phyloP scores from a whole-genome alignment of 2,888 invertebrate species.

The Hirtodrosophila histrioides region DNA sequence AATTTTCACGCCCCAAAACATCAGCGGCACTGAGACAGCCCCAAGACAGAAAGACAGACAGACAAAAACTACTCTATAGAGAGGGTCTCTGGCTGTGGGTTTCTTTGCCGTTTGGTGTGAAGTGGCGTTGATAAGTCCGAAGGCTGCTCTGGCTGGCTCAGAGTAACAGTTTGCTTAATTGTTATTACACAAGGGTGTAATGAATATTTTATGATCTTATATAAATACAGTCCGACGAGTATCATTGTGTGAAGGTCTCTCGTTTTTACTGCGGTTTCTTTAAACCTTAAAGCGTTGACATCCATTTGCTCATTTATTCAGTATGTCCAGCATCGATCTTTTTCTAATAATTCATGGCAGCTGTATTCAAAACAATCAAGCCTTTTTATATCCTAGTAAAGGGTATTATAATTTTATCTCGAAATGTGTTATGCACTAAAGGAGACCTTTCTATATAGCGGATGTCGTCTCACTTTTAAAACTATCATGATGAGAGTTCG shows the following conservation, averaged over 20 bases:
- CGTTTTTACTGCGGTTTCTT: constrained; percentile 3
- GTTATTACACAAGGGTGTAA: constrained; percentile 51
- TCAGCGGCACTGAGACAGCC: constrained; percentile 38
- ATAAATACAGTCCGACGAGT: constrained; percentile 1
- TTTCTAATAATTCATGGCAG: too few relatives aligned
- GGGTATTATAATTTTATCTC: too few relatives aligned
- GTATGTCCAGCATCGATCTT: too few relatives aligned
- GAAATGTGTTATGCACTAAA: too few relatives aligned
- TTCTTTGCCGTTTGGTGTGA: constrained; percentile 35
- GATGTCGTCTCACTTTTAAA: too few relatives aligned
- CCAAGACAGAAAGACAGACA: constrained; percentile 10
- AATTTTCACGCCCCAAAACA: constrained; percentile 77
- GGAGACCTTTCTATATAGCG: too few relatives aligned
- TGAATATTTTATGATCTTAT: constrained; percentile 39
- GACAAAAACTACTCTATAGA: constrained; percentile 1
- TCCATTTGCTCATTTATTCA: too few relatives aligned
- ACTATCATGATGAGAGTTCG: too few relatives aligned
- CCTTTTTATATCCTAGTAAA: too few relatives aligned
- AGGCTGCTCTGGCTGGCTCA: constrained; percentile 13
- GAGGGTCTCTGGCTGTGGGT: background rate
- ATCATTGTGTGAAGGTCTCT: constrained; percentile 42
- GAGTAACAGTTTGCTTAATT: constrained; percentile 63
- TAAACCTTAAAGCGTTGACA: too few relatives aligned
- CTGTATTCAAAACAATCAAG: too few relatives aligned
- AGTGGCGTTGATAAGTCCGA: constrained; percentile 58